These are phyloP conservation scores for Morpho deidamia DNA, from an alignment of 2,888 invertebrate species.

Conservation along the genomic window DNA sequence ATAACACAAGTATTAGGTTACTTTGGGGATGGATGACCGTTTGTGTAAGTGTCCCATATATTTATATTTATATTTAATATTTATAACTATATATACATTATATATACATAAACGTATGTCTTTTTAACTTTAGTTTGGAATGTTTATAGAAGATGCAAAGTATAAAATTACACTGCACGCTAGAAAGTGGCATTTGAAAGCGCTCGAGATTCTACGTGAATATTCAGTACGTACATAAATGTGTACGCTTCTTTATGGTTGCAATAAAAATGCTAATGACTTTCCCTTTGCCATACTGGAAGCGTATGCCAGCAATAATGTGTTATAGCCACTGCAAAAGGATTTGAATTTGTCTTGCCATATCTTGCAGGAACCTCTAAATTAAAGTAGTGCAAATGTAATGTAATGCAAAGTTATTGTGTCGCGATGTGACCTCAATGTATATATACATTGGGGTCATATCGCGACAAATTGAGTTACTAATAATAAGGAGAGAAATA, in stretches of 20 bases:
- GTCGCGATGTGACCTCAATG: no score
- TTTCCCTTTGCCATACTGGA: slow-evolving; percentile 10
- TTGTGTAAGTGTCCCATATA: no score
- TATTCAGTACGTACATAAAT: slow-evolving; percentile 15
- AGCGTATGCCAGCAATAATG: slow-evolving; percentile 1
- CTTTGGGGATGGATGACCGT: no score
- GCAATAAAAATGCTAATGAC: slow-evolving; percentile 20
- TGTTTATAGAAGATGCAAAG: background rate
- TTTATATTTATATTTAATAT: no score
- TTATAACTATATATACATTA: no score
- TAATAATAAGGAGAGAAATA: no score
- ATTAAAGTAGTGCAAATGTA: background rate
- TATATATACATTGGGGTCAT: no score
- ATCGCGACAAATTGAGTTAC: no score
- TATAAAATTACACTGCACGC: background rate
- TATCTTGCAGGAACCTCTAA: background rate
- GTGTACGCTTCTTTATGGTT: slow-evolving; percentile 18
- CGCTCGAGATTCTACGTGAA: slow-evolving; percentile 14
- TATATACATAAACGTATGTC: no score
- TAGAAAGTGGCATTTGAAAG: background rate
- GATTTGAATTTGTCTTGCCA: slow-evolving; percentile 4
- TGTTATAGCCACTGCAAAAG: slow-evolving; percentile 8
- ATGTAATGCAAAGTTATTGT: no score
- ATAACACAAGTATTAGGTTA: no score
- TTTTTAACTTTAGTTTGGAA: no score